phyloP scores from a whole-genome alignment of 37 sponge, comb jelly and placozoan species.

The Oopsacas minuta region DNA sequence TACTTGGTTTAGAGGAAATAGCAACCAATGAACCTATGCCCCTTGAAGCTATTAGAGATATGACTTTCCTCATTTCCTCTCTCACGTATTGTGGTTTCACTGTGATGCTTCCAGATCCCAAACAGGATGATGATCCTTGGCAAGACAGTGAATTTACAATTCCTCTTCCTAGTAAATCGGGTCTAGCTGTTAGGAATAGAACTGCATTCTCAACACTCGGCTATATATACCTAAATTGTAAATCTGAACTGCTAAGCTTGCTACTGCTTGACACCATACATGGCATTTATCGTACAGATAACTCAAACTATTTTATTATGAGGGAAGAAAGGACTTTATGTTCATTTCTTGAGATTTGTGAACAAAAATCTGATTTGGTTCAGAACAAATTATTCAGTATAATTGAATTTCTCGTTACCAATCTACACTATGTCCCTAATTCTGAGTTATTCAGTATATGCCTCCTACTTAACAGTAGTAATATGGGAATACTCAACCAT shows the following conservation, averaged over 20 bases:
- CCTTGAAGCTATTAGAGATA: background rate
- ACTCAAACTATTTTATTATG: slow-evolving; percentile 3
- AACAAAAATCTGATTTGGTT: background rate
- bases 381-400: background rate
- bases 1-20: background rate
- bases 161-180: background rate
- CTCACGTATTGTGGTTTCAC: slow-evolving; percentile 12
- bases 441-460: background rate
- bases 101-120: background rate
- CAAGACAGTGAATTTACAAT: background rate
- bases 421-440: background rate
- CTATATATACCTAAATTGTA: background rate
- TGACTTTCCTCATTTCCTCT: background rate
- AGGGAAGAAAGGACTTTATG: background rate
- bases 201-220: background rate
- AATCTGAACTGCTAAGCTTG: background rate
- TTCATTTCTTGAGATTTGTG: background rate
- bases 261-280: background rate
- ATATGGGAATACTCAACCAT: background rate
- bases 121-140: background rate
- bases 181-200: background rate
- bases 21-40: background rate
- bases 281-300: background rate
- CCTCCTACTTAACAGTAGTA: background rate
- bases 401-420: background rate